Conservation (phyloP, 2,888 invertebrate species). For the Elegia similella region DNA sequence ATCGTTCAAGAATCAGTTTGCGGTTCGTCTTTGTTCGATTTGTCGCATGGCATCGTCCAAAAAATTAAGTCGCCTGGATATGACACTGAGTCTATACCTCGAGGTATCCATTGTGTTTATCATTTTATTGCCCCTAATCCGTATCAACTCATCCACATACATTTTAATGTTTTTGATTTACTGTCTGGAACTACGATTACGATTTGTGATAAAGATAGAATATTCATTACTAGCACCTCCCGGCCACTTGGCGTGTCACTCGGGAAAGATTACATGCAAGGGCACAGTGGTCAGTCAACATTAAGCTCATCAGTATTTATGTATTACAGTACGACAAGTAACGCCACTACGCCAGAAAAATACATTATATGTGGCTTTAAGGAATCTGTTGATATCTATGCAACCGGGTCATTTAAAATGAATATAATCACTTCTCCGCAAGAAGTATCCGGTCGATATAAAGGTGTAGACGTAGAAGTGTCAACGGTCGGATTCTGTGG, state of each 20-base stretch:
- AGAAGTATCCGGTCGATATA: constrained; percentile 47
- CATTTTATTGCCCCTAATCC: constrained; percentile 35
- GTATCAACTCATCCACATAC: constrained; percentile 42
- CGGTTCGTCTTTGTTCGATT: constrained; percentile 42
- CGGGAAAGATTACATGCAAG: constrained; percentile 54
- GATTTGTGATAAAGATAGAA: constrained; percentile 56
- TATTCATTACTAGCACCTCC: constrained; percentile 39
- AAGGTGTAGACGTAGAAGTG: constrained; percentile 86
- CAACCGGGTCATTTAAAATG: constrained; percentile 45
- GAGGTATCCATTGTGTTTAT: constrained; percentile 61
- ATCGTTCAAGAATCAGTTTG: constrained; percentile 67
- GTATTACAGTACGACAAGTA: constrained; percentile 18
- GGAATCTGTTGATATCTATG: constrained; percentile 51
- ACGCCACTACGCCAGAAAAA: constrained; percentile 29
- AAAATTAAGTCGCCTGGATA: constrained; percentile 53
- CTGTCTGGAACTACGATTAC: constrained; percentile 35
- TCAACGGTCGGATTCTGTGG: constrained; percentile 72
- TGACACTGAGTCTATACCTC: constrained; percentile 47
- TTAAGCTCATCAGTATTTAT: constrained; percentile 39
- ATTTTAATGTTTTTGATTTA: constrained; percentile 51
- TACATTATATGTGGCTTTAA: constrained; percentile 51
- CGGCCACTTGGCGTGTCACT: constrained; percentile 39
- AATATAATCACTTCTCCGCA: constrained; percentile 55
- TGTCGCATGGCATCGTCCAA: constrained; percentile 23
- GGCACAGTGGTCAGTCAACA: constrained; percentile 32